Evolutionary conservation across 1,140 invertebrate species (phyloP).

Genomic region (Drosophila watanabei): DNA sequence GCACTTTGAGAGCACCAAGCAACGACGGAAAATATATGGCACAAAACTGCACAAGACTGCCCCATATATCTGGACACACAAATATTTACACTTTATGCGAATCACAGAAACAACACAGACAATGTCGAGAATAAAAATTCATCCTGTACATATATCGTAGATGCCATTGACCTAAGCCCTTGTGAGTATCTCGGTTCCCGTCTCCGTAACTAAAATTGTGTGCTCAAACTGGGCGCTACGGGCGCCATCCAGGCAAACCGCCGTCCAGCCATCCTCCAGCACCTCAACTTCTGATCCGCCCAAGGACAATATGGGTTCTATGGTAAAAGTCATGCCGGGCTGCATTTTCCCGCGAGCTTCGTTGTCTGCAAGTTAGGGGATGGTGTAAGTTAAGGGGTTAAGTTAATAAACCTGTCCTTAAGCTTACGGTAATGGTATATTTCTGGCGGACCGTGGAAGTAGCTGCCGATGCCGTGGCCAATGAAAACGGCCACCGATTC

Average conservation of each 20-base stretch:
- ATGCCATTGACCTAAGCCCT: constrained; percentile 13
- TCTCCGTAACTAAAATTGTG: constrained; percentile 93
- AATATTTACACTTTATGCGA: constrained; percentile 39
- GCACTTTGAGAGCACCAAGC: constrained; percentile 16
- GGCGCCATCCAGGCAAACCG: constrained; percentile 91
- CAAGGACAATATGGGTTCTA: constrained; percentile 95
- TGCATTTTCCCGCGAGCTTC: constrained; percentile 91
- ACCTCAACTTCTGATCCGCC: constrained; percentile 90
- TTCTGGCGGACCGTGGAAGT: constrained; percentile 97
- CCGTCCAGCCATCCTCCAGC: constrained; percentile 95
- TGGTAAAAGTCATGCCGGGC: constrained; percentile 96
- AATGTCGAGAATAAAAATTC: constrained; percentile 33
- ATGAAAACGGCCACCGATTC: constrained; percentile 92
- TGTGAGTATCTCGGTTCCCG: constrained; percentile 91
- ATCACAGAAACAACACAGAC: constrained; percentile 19
- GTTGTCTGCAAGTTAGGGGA: constrained; percentile 87
- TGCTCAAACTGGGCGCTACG: constrained; percentile 96
- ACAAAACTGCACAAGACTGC: constrained; percentile 44
- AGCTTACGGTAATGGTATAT: constrained; percentile 91
- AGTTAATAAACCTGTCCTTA: background rate
- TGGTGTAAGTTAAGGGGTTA: background rate
- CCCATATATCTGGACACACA: constrained; percentile 9
- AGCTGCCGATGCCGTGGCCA: constrained; percentile 96
- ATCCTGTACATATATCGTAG: constrained; percentile 15
- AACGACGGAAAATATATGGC: constrained; percentile 11